Base-by-base conservation (phyloP, 1,140 invertebrate species). In the Neodiprion fabricii region DNA sequence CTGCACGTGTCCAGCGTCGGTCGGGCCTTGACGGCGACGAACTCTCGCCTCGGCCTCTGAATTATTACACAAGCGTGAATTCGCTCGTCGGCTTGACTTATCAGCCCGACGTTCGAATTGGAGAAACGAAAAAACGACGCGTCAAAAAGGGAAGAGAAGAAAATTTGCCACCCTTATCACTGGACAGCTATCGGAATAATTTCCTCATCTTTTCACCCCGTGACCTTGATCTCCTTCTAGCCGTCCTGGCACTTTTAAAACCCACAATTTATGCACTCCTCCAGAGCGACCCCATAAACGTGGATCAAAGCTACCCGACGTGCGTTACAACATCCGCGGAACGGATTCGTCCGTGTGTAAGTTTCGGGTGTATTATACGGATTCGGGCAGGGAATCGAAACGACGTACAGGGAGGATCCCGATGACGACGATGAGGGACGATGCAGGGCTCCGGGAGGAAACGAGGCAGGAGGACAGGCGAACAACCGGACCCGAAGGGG, bases 71-170 rank as follows among this genome's bases (percentile, higher is more conserved):
- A 28, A 21, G 67, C 11, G 40, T 3, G 40, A 68, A 14, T 11
- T 21, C 40, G 11, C 40, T 68, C 67, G 40, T 23, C 7, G 72
- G 79, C 77, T 75, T 75, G 72, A 68, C 61, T 69, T 67, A 76
- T 50, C 72, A 66, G 67, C 75, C 75, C 76, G 53, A 69, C 48
- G 28, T 66, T 23, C 67, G 67, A 75, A 70, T 71, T 72, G 48
- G 61, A 53, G 49, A 71, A 74, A 77, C 74, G 72, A 75, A 78
- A 74, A 67, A 70, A 40, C 8, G 71, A 71, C 40, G 28, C 1
- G 5, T 40, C 28, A 5, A 40, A 40, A 40, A 1, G 28, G 5
- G 28, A 40, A 40, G 48, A 67, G 48, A 28, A 40, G 68, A 65
- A 71, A 71, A 67, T 71, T 71, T 71, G 48, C 5, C 21, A 53